These are phyloP conservation scores for Galaxea fascicularis DNA, from an alignment of 92 coral and sea anemone genomes.

Conservation along the genomic window DNA sequence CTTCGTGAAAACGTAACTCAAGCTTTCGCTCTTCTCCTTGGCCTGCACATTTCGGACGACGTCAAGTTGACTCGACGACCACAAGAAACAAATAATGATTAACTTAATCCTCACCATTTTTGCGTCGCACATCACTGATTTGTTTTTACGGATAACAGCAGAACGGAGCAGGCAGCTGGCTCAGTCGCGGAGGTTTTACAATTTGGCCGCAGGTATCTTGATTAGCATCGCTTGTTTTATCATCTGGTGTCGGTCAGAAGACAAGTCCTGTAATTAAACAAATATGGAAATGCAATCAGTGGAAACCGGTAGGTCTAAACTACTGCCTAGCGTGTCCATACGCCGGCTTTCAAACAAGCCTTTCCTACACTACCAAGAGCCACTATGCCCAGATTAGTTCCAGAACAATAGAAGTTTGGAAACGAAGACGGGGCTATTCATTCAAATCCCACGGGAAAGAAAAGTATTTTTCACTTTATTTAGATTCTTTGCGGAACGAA, in stretches of 20 bases:
- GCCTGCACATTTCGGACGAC: conserved; percentile 4
- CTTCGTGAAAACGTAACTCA: conserved; percentile 66
- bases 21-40: conserved; percentile 48
- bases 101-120: background rate
- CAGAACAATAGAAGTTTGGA: conserved; percentile 18
- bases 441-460: conserved; percentile 23
- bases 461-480: background rate
- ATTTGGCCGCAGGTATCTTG: background rate
- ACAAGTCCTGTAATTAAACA: conserved; percentile 28
- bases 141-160: background rate
- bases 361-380: background rate
- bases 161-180: background rate
- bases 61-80: background rate
- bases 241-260: background rate
- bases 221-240: background rate
- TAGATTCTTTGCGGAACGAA: background rate
- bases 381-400: conserved; percentile 13
- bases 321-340: background rate
- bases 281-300: conserved; percentile 38
- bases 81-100: background rate
- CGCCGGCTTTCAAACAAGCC: background rate
- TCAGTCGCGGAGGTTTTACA: background rate
- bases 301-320: background rate
- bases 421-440: background rate
- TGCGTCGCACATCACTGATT: background rate